A percentile compares a stretch with the other conserved stretches of the same genome.
Evolutionary conservation across 2,797 vertebrate species (phyloP).

Genomic region (Eleutherodactylus coqui): DNA sequence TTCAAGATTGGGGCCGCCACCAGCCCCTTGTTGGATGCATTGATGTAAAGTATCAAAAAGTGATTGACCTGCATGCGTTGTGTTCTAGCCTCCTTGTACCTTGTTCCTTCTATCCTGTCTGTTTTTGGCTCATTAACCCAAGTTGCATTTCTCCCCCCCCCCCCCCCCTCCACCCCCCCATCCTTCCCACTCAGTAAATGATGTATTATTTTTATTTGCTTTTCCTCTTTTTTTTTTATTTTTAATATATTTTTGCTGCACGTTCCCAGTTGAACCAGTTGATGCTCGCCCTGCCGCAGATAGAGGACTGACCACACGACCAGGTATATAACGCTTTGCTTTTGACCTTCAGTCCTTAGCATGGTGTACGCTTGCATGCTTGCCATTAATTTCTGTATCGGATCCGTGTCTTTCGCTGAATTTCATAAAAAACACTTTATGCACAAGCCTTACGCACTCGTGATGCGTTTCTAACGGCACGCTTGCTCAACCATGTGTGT

Average conservation of each 20-base stretch:
- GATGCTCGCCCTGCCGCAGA: constrained; percentile 91
- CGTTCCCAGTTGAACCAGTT: constrained; percentile 87
- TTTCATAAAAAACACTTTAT: background rate
- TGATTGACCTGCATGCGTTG: too few species aligned
- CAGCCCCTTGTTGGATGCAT: too few species aligned
- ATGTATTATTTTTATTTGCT: constrained; percentile 65
- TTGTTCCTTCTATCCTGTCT: background rate
- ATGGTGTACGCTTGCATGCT: constrained; percentile 45
- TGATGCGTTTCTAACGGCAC: background rate
- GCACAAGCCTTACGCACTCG: background rate
- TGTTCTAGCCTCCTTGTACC: background rate
- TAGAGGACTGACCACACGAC: constrained; percentile 91
- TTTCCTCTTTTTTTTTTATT: constrained; percentile 69
- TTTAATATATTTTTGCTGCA: constrained; percentile 73
- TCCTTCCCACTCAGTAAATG: constrained; percentile 64
- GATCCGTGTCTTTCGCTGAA: constrained; percentile 4
- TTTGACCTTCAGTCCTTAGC: constrained; percentile 61
- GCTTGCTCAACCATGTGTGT: background rate
- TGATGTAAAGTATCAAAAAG: too few species aligned
- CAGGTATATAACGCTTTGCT: constrained; percentile 81
- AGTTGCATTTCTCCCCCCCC: background rate
- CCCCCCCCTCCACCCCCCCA: constrained; percentile 15
- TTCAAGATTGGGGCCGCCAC: too few species aligned
- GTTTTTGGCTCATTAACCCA: constrained; percentile 21
- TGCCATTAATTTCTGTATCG: background rate